Evolutionary conservation across 2,888 invertebrate species (phyloP).

Genomic region (Sinhomidia bicolor): DNA sequence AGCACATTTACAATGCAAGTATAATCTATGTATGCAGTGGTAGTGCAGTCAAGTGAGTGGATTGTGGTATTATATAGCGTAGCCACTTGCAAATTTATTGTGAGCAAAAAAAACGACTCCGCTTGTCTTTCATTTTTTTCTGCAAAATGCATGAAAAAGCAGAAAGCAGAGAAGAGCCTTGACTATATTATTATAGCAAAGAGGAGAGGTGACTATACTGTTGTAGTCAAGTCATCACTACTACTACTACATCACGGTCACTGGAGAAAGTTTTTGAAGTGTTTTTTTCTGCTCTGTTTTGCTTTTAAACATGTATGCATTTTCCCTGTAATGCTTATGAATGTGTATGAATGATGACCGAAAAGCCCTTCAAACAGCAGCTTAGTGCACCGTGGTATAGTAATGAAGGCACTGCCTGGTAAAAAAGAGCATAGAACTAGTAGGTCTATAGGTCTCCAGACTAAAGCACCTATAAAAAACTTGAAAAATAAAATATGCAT

Average conservation of each 20-base stretch:
- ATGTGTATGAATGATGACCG: too few relatives aligned
- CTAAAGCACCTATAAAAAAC: too few relatives aligned
- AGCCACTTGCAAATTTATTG: background rate
- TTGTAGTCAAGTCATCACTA: background rate
- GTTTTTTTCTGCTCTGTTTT: too few relatives aligned
- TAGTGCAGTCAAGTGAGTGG: background rate
- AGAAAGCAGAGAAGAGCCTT: background rate
- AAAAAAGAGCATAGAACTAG: too few relatives aligned
- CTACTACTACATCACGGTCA: background rate
- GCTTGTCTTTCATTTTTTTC: background rate
- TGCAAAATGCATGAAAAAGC: background rate
- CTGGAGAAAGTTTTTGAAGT: background rate
- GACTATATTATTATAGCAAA: background rate
- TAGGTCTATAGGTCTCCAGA: too few relatives aligned
- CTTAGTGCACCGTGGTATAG: too few relatives aligned
- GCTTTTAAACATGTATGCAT: too few relatives aligned
- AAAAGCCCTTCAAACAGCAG: too few relatives aligned
- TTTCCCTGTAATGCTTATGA: too few relatives aligned
- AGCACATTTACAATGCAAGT: background rate
- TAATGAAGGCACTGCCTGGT: too few relatives aligned
- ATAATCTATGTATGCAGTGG: background rate
- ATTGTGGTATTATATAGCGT: background rate
- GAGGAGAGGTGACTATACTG: background rate
- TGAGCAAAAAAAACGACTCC: background rate
- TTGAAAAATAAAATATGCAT: too few relatives aligned